Evolutionary conservation across 2,113 vertebrate species (phyloP).

Genomic region (Lophius piscatorius): DNA sequence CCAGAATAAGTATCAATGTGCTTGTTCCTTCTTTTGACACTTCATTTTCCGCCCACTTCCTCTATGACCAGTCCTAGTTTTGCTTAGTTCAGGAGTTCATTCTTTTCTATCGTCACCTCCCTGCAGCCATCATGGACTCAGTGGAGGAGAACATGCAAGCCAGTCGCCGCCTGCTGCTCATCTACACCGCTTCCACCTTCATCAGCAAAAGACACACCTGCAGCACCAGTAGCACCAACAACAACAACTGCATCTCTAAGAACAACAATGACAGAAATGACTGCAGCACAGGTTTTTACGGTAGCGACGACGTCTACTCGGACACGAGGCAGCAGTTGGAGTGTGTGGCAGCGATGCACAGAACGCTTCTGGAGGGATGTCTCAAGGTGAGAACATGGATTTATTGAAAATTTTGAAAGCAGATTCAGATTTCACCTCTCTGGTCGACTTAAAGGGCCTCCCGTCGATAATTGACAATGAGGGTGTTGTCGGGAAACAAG

Average conservation of each 20-base stretch:
- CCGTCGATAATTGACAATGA: no score
- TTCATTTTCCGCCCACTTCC: no score
- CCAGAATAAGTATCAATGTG: no score
- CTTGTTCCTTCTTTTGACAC: no score
- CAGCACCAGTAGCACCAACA: conserved; percentile 39
- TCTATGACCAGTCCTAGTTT: no score
- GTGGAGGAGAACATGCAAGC: conserved; percentile 82
- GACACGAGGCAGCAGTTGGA: conserved; percentile 74
- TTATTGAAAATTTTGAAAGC: no score
- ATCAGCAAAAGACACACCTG: conserved; percentile 40
- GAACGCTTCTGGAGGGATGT: conserved; percentile 81
- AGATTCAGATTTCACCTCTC: no score
- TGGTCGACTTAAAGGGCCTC: no score
- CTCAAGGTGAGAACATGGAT: conserved; percentile 66
- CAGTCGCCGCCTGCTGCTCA: conserved; percentile 85
- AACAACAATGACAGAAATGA: background rate
- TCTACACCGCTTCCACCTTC: conserved; percentile 76
- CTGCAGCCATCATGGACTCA: conserved; percentile 80
- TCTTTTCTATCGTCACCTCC: background rate
- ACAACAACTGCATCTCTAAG: conserved; percentile 44
- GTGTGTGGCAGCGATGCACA: conserved; percentile 81
- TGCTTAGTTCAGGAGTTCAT: no score
- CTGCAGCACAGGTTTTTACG: background rate
- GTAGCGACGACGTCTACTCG: background rate
- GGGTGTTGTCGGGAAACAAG: no score